Percentiles rank a stretch among this genome's conserved stretches.
Evolutionary conservation across 2,113 vertebrate genomes (phyloP).

Genomic region (Zapornia atra): DNA sequence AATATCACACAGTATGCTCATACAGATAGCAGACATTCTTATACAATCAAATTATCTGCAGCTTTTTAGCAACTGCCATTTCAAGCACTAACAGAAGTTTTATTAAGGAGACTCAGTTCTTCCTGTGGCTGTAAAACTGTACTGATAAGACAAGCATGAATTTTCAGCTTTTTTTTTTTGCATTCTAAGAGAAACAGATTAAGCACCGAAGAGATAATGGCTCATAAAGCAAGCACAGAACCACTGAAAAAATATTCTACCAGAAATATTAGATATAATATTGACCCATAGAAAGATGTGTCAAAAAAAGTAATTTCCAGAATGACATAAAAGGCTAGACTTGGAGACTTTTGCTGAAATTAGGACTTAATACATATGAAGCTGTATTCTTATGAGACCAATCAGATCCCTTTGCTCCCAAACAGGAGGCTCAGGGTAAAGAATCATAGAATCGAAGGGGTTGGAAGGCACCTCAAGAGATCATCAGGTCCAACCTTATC

Average conservation of each 20-base stretch:
- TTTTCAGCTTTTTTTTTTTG: neutral
- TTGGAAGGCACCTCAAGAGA: too few relatives aligned
- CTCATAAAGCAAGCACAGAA: neutral
- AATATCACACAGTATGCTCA: neutral
- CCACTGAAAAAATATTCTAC: neutral
- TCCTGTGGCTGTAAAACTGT: neutral
- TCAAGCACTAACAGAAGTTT: neutral
- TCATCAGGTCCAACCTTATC: too few relatives aligned
- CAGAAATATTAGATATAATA: neutral
- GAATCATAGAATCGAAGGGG: too few relatives aligned
- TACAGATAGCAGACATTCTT: neutral
- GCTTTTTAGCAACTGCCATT: neutral
- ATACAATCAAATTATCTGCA: neutral
- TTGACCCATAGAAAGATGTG: neutral
- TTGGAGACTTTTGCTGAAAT: neutral
- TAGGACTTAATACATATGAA: neutral
- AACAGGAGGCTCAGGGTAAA: neutral
- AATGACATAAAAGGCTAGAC: rapidly evolving
- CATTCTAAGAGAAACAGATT: neutral
- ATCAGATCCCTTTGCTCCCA: neutral
- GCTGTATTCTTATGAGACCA: neutral
- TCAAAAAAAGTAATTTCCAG: neutral
- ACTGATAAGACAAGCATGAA: neutral
- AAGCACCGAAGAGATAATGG: neutral
- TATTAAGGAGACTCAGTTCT: neutral